Percentiles rank a stretch among this genome's conserved stretches.
These are phyloP conservation scores for Pollenia labialis DNA, from an alignment of 2,888 invertebrate species.

Conservation along the genomic window DNA sequence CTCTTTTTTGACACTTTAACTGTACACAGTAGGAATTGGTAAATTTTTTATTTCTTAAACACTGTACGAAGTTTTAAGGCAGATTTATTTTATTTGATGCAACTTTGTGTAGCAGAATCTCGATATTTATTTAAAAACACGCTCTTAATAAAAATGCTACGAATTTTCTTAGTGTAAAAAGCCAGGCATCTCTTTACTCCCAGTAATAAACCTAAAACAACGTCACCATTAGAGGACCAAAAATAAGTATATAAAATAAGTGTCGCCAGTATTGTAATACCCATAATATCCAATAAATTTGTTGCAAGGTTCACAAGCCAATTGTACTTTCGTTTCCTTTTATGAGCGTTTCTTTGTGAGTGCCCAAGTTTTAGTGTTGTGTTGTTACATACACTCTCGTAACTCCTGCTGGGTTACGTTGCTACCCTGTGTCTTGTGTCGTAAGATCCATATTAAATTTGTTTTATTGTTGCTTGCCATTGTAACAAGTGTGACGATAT, in stretches of 20 bases:
- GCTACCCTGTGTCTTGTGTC: conserved; percentile 49
- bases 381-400: conserved; percentile 4
- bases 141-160: neutral
- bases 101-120: neutral
- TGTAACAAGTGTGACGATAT: conserved; percentile 63
- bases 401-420: conserved; percentile 44
- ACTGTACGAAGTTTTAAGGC: neutral
- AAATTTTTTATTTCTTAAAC: neutral
- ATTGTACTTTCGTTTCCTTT: conserved; percentile 23
- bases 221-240: neutral
- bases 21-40: neutral
- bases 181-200: neutral
- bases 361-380: conserved; percentile 31
- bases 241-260: conserved; percentile 9
- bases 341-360: neutral
- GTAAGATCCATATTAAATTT: conserved; percentile 58
- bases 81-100: neutral
- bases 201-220: neutral
- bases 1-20: conserved; percentile 42
- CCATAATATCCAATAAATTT: conserved; percentile 70
- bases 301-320: conserved; percentile 26
- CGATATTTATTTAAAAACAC: too few species aligned
- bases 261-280: conserved; percentile 70
- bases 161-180: conserved; percentile 34
- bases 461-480: conserved; percentile 30